These are phyloP conservation scores for Bombyx huttoni DNA, from an alignment of 2,888 invertebrate species.

Conservation along the genomic window DNA sequence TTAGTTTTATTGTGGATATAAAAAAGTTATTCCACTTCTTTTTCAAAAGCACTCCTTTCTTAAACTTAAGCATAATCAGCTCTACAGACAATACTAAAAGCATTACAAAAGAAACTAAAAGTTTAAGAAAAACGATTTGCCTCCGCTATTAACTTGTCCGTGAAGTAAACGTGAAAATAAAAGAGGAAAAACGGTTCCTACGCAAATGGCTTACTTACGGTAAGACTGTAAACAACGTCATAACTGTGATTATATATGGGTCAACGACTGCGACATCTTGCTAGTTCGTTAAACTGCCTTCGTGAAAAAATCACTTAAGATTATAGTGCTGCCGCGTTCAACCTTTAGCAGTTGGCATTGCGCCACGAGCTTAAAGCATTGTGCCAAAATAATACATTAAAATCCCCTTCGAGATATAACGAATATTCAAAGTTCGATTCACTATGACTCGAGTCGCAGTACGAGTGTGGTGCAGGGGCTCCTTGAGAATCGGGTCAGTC, in stretches of 20 bases:
- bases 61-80: slow-evolving; percentile 7
- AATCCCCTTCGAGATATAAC: slow-evolving; percentile 49
- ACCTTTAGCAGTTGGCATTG: slow-evolving; percentile 55
- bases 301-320: slow-evolving; percentile 62
- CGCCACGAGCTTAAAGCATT: slow-evolving; percentile 48
- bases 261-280: slow-evolving; percentile 57
- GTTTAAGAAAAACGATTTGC: slow-evolving; percentile 14
- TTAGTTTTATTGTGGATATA: no score
- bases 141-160: slow-evolving; percentile 17
- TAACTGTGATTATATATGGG: slow-evolving; percentile 54
- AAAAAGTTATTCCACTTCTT: neutral
- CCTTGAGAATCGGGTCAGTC: slow-evolving; percentile 51
- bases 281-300: slow-evolving; percentile 55
- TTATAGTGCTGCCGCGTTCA: slow-evolving; percentile 51
- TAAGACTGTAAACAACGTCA: slow-evolving; percentile 39
- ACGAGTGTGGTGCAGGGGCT: slow-evolving; percentile 27
- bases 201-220: slow-evolving; percentile 35
- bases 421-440: slow-evolving; percentile 41
- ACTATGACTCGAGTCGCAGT: slow-evolving; percentile 26
- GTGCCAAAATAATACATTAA: slow-evolving; percentile 67
- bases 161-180: slow-evolving; percentile 19
- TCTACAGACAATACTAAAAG: slow-evolving; percentile 7
- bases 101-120: slow-evolving; percentile 13
- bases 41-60: slow-evolving; percentile 1
- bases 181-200: slow-evolving; percentile 24